Conservation (phyloP, 2,113 vertebrate genomes). For the Pachyramphus minor region DNA sequence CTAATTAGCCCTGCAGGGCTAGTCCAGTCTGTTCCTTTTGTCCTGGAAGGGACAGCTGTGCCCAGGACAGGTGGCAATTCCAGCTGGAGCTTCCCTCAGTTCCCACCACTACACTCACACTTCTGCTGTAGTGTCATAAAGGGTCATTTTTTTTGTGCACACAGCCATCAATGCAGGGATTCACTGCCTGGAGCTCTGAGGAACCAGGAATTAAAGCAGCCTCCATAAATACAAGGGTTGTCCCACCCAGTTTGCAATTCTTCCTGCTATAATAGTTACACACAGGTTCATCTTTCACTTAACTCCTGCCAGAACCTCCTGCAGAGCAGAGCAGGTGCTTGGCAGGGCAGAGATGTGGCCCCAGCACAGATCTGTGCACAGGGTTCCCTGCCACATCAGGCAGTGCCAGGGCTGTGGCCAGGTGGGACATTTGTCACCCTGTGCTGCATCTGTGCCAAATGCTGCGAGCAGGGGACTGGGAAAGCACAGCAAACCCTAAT, state of each 20-base stretch:
- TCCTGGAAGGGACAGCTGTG: neutral
- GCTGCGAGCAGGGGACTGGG: accelerated
- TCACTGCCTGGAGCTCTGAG: neutral
- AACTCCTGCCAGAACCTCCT: neutral
- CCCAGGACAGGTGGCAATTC: neutral
- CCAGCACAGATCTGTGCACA: neutral
- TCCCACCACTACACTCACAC: neutral
- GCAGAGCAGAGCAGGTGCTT: neutral
- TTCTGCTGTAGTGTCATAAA: neutral
- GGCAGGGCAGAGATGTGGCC: accelerated
- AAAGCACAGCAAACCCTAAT: neutral
- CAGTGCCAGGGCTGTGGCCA: neutral
- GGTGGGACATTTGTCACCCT: neutral
- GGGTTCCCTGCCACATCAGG: neutral
- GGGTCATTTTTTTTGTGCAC: neutral
- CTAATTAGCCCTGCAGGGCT: neutral
- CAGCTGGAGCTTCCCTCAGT: neutral
- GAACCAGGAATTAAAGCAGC: neutral
- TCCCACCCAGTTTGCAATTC: neutral
- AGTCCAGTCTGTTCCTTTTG: neutral
- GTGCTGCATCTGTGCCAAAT: neutral
- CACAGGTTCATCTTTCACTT: neutral
- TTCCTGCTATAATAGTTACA: neutral
- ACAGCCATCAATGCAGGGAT: neutral
- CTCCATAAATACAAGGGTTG: neutral